These are phyloP conservation scores for Chloromyia formosa DNA, from an alignment of 2,888 invertebrate genomes.

Conservation along the genomic window DNA sequence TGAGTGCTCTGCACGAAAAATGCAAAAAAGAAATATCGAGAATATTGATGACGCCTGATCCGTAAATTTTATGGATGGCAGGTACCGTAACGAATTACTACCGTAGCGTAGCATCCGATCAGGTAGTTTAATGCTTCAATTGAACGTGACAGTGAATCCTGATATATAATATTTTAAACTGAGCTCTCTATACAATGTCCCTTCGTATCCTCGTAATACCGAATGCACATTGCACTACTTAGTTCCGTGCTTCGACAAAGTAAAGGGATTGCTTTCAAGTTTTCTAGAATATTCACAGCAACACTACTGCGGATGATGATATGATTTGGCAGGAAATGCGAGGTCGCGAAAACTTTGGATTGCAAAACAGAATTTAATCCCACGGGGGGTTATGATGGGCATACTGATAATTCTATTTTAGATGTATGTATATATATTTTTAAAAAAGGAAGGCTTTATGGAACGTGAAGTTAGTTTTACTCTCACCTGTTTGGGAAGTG, in stretches of 20 bases:
- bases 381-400: constrained; percentile 4
- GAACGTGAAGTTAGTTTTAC: no score
- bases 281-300: background rate
- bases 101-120: constrained; percentile 29
- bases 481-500: no score
- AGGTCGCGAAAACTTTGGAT: background rate
- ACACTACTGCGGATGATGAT: background rate
- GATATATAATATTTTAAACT: constrained; percentile 23
- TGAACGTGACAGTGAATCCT: constrained; percentile 41
- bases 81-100: constrained; percentile 38
- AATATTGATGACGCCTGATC: constrained; percentile 11
- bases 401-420: constrained; percentile 16
- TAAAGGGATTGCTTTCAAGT: background rate
- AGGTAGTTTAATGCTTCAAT: constrained; percentile 38
- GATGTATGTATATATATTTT: no score
- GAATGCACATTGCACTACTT: background rate
- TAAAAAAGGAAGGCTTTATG: background rate
- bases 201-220: no score
- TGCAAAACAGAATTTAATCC: background rate
- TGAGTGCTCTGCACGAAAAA: background rate
- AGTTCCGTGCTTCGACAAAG: background rate
- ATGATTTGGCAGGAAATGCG: no score
- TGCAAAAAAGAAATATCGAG: background rate
- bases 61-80: constrained; percentile 41
- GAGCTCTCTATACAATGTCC: background rate